Conservation (phyloP, 2,888 invertebrate species). For the Dryadula phaetusa region DNA sequence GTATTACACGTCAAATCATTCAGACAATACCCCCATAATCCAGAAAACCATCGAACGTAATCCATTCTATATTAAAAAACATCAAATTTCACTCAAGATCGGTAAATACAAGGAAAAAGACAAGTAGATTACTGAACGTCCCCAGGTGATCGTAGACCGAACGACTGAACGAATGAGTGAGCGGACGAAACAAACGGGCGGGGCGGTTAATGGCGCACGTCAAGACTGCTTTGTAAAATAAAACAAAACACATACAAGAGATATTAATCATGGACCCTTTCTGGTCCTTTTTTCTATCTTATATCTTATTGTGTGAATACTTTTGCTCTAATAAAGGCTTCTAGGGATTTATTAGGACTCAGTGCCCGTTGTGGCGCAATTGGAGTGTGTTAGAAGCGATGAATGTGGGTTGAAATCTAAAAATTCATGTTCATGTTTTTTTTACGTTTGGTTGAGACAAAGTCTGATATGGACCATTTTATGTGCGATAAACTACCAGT, state of each 20-base stretch:
- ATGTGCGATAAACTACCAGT: no score
- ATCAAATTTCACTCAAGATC: slow-evolving; percentile 32
- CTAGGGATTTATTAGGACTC: slow-evolving; percentile 21
- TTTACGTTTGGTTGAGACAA: no score
- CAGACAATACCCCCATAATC: not conserved
- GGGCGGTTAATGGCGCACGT: slow-evolving; percentile 70
- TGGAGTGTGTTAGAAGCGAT: not conserved
- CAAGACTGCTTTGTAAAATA: slow-evolving; percentile 68
- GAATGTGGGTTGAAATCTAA: not conserved
- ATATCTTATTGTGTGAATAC: slow-evolving; percentile 23
- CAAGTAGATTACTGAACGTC: slow-evolving; percentile 67
- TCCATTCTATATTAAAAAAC: slow-evolving; percentile 16
- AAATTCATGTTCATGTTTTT: no score
- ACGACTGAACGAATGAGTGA: slow-evolving; percentile 52
- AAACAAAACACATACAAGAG: slow-evolving; percentile 69
- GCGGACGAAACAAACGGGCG: slow-evolving; percentile 67
- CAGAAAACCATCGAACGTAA: slow-evolving; percentile 2
- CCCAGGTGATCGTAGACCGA: slow-evolving; percentile 75
- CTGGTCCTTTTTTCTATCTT: slow-evolving; percentile 45
- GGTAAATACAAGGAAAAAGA: slow-evolving; percentile 50
- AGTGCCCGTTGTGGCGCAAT: not conserved
- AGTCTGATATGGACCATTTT: no score
- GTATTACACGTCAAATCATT: not conserved
- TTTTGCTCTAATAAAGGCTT: slow-evolving; percentile 21
- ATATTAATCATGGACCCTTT: slow-evolving; percentile 60